Evolutionary conservation across 2,113 vertebrate species (phyloP), one percentile per base, ranked within the genome.

Genomic region (Alexandromys fortis): DNA sequence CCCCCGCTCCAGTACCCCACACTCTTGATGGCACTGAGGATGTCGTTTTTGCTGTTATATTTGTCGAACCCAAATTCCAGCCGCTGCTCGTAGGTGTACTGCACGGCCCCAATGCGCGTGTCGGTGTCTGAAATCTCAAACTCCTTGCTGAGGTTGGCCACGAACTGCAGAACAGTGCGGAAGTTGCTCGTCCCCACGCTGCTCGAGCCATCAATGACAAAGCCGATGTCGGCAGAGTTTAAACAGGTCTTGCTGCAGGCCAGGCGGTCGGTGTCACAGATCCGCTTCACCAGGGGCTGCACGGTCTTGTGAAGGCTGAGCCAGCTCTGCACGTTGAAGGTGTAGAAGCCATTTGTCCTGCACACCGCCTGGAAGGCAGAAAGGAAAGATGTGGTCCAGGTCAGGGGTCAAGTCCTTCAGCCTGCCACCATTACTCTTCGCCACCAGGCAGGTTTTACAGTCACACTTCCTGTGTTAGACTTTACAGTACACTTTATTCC

Each of bases 21-120:
- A 95, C 98, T 99, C 95, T 99, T 99, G 97, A 99, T 99, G 65
- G 99, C 99, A 0, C 98, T 99, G 82, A 99, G 98, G 94, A 99
- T 92, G 0, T 99, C 99, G 0, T 99, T 97, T 97, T 99, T 99
- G 1, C 98, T 98, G 98, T 98, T 98, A 98, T 99, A 98, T 96
- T 99, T 98, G 42, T 99, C 99, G 0, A 99, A 99, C 90, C 99
- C 98, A 45, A 99, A 99, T 98, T 99, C 99, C 49, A 99, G 98
- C 97, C 99, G 98, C 98, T 99, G 99, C 98, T 99, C 99, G 0
- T 99, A 99, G 47, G 99, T 99, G 98, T 99, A 99, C 98, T 99
- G 99, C 96, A 99, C 98, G 0, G 99, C 99, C 13, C 99, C 99
- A 0, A 99, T 97, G 9, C 99, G 99, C 0, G 99, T 99, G 98